Evolutionary conservation across 1,140 invertebrate species (phyloP).

Genomic region (Physella acuta): DNA sequence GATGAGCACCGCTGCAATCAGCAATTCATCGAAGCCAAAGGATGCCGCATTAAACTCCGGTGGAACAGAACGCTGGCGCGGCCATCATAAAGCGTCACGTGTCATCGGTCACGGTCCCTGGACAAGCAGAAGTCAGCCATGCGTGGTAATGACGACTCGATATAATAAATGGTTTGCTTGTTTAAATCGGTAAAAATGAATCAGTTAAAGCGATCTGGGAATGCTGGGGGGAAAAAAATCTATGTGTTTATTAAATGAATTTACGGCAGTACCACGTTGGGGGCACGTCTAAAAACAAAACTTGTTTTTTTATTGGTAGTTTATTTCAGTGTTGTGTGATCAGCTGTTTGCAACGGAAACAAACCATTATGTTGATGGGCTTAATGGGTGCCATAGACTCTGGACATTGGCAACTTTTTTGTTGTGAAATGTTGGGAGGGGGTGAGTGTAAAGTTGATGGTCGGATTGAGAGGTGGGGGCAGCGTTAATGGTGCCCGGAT

Average conservation of each 20-base stretch:
- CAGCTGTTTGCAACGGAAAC: too few species aligned
- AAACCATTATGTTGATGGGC: too few species aligned
- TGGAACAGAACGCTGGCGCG: too few species aligned
- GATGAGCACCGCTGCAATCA: slow-evolving; percentile 14
- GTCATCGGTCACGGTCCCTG: neutral
- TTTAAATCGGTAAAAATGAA: slow-evolving; percentile 2
- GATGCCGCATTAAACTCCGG: neutral
- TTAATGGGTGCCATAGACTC: too few species aligned
- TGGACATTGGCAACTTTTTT: too few species aligned
- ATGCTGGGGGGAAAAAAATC: neutral
- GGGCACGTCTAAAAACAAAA: too few species aligned
- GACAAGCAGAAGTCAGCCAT: neutral
- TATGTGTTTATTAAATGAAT: neutral
- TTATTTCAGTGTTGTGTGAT: too few species aligned
- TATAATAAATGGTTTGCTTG: slow-evolving; percentile 22
- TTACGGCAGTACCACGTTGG: neutral
- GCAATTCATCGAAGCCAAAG: slow-evolving; percentile 5
- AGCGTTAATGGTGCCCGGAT: too few species aligned
- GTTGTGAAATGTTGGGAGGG: too few species aligned
- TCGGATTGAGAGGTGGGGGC: too few species aligned
- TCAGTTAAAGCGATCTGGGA: neutral
- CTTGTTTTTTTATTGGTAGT: too few species aligned
- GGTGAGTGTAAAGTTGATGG: too few species aligned
- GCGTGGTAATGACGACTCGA: slow-evolving; percentile 13
- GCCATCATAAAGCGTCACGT: slow-evolving; percentile 12